Conservation (phyloP, 35 echinoderm and acorn worm species). For the Apostichopus californicus region DNA sequence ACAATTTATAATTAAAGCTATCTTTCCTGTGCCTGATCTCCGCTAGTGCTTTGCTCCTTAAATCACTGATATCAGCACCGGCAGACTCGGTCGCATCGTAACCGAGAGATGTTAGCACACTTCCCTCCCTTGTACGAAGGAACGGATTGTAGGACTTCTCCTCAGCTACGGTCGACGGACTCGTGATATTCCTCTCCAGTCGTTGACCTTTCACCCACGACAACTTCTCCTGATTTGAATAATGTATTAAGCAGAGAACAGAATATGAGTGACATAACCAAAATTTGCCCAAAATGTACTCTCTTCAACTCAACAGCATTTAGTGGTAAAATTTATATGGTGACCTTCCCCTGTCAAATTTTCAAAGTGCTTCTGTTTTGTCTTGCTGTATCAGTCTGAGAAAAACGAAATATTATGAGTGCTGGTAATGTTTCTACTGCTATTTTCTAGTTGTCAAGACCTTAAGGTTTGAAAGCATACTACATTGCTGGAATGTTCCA, state of each 20-base stretch:
- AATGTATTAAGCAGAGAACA: not conserved
- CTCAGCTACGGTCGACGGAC: constrained; percentile 78
- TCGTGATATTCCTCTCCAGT: constrained; percentile 78
- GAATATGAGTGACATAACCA: too few species aligned
- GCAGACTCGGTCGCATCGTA: not conserved
- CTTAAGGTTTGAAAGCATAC: too few species aligned
- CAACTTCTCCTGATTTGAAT: constrained; percentile 53
- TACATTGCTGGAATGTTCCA: too few species aligned
- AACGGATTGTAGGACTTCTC: constrained; percentile 96
- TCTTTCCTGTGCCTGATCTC: constrained; percentile 77
- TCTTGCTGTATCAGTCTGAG: too few species aligned
- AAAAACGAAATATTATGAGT: too few species aligned
- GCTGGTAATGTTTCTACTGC: too few species aligned
- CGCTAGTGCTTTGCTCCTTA: constrained; percentile 56
- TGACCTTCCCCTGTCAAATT: too few species aligned
- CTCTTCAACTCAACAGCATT: too few species aligned
- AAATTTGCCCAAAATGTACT: too few species aligned
- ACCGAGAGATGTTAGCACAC: constrained; percentile 47
- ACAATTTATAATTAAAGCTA: constrained; percentile 78
- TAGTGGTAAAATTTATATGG: too few species aligned
- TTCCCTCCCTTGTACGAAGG: constrained; percentile 63
- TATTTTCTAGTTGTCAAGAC: too few species aligned
- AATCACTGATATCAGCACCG: not conserved
- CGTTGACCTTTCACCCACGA: constrained; percentile 76
- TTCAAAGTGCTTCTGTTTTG: too few species aligned